Base-by-base conservation (phyloP, 2,888 invertebrate species). In the Melipona bicolor region DNA sequence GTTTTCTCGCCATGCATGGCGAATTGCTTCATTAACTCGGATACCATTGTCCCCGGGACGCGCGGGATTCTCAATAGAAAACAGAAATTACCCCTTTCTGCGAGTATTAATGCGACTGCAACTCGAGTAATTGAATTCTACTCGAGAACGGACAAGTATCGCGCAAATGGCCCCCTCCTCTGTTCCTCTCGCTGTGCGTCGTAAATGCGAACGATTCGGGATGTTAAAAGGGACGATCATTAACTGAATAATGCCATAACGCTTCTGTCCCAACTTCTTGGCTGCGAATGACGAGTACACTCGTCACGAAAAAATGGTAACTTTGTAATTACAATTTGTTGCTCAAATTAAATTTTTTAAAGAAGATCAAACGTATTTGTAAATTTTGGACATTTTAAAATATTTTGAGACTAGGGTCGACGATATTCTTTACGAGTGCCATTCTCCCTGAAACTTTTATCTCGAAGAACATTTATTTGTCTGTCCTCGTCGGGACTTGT, bases 21-120 rank as follows among this genome's bases (percentile, higher is more conserved):
- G 15, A 59, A 59, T 59, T 59, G 15, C 56, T n/a, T 59, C n/a
- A 59, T 59, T 59, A 59, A n/a, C 56, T n/a, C 56, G 56, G n/a
- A 5, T 59, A 59, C n/a, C n/a, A 24, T 2, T 59, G 56, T 59
- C 3, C 5, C 3, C 43, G 32, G 32, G n/a, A 56, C 4, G n/a
- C n/a, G n/a, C 3, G 43, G 11, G 43, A 24, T 19, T 27, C 17
- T 61, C 17, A 17, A 27, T 61, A 19, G 6, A 61, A 61, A 61
- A 27, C 61, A 61, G 24, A 61, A 61, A 24, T 24, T 17, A 61
- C 24, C 24, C 36, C 17, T 61, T 61, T 61, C 17, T 61, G 17
- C 61, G 43, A 27, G 17, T 24, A 24, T 24, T 61, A 61, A 27
- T 61, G 24, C 17, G 3, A 19, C 17, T 61, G 24, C 17, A 9